phyloP scores from a whole-genome alignment of 1,140 invertebrate species.

The Rhyacophila brunnea region DNA sequence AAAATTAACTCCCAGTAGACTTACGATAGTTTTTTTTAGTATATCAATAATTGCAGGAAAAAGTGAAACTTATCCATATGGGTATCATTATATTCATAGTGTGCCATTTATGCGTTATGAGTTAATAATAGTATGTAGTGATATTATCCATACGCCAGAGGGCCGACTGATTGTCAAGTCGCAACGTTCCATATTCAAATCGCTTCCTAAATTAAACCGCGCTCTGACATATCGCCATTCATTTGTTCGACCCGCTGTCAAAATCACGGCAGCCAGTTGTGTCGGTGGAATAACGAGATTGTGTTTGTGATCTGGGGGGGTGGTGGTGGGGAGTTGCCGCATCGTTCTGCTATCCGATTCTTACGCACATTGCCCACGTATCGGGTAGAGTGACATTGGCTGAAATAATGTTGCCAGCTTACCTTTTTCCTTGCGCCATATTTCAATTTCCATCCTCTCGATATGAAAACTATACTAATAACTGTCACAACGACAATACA shows the following conservation, averaged over 20 bases:
- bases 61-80: no score
- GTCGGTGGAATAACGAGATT: conserved; percentile 9
- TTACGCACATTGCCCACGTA: background rate
- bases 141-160: background rate
- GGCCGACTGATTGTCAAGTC: conserved; percentile 1
- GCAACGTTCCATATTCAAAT: conserved; percentile 16
- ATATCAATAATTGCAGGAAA: no score
- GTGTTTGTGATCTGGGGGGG: background rate
- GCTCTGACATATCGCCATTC: conserved; percentile 16
- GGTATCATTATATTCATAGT: no score
- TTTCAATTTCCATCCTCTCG: no score
- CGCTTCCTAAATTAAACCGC: conserved; percentile 8
- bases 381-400: no score
- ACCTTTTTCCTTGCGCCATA: no score
- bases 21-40: no score
- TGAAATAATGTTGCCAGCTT: no score
- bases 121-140: background rate
- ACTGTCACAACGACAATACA: no score
- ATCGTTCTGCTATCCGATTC: background rate
- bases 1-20: no score
- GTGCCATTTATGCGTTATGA: no score
- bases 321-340: background rate
- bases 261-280: background rate
- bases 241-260: conserved; percentile 16
- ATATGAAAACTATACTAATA: no score